Evolutionary conservation across 2,797 vertebrate species (phyloP).

Genomic region (Melanotaenia parkinsoni): DNA sequence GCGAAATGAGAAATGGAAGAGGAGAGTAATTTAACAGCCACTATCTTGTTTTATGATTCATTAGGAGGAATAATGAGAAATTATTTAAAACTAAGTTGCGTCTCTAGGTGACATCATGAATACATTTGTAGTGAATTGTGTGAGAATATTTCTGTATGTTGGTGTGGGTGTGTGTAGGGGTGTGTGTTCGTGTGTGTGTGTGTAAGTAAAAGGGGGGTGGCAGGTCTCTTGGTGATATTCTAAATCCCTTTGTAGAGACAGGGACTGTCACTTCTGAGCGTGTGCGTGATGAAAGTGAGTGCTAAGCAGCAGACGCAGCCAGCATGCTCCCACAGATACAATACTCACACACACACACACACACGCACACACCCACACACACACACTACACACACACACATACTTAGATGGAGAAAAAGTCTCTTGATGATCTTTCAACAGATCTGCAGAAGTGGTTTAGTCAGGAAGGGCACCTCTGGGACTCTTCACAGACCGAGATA

Average conservation of each 20-base stretch:
- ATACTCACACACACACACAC: conserved; percentile 34
- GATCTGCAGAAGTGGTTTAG: conserved; percentile 81
- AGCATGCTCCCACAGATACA: conserved; percentile 73
- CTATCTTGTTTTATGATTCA: conserved; percentile 86
- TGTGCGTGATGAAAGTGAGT: conserved; percentile 84
- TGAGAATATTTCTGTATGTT: conserved; percentile 62
- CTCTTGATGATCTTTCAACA: conserved; percentile 80
- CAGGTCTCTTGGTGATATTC: conserved; percentile 84
- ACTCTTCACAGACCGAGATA: conserved; percentile 50
- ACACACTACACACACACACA: conserved; percentile 28
- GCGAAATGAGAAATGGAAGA: conserved; percentile 42
- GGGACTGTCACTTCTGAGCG: conserved; percentile 86
- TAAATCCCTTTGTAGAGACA: conserved; percentile 85
- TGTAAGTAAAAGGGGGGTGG: conserved; percentile 65
- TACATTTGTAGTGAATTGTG: conserved; percentile 74
- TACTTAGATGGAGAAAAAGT: conserved; percentile 59
- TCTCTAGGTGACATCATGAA: conserved; percentile 82
- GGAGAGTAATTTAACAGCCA: conserved; percentile 62
- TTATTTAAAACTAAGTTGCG: conserved; percentile 81
- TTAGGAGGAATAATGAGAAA: conserved; percentile 85
- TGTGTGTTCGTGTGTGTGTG: conserved; percentile 12
- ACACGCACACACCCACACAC: conserved; percentile 31
- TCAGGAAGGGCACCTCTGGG: conserved; percentile 71
- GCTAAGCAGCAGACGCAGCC: conserved; percentile 80
- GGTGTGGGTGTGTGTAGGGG: conserved; percentile 35